Evolutionary conservation across 2,797 vertebrate genomes (phyloP), one percentile per base, ranked within the genome.

Genomic region (Artibeus lituratus): DNA sequence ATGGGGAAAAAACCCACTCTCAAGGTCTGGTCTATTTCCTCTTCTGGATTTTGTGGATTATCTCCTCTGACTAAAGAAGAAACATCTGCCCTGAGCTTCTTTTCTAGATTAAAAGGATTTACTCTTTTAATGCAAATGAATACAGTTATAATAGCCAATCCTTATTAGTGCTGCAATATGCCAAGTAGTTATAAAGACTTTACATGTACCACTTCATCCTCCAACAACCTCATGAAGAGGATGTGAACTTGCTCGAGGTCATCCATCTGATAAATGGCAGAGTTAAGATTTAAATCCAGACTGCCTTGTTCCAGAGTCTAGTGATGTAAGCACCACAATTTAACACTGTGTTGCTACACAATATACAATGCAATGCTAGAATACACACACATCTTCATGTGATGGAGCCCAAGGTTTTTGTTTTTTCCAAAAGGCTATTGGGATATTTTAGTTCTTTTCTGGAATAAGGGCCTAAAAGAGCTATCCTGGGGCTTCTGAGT

Each of bases 21-120:
- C 12, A 57, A 87, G 24, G 51, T 76, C 77, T 80, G 74, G 5
- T 42, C 93, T 80, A 67, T 22, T 18, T 76, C n/a, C 11, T 57
- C 85, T 87, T 11, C 51, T 77, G 42, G 77, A 87, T 82, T 84
- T 72, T 65, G 12, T 59, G 57, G 76, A 14, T 85, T 81, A 29
- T 81, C 49, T 51, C 7, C 83, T 47, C 0, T 32, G 51, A 80
- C 18, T 51, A 83, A 53, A 19, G 44, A 62, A 92, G 78, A 69
- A 90, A 92, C 96, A 47, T 26, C 39, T 53, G 15, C 5, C 18
- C 42, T 21, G 74, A 2, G 10, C 62, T 80, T 86, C 39, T 74
- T 89, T 87, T 85, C 81, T 69, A 89, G 70, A 87, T 95, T 47
- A 96, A 93, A 91, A 21, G 14, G 55, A 67, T 88, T 78, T 74